Conservation (phyloP, 2,888 invertebrate genomes). For the Gymnoscelis rufifasciata region DNA sequence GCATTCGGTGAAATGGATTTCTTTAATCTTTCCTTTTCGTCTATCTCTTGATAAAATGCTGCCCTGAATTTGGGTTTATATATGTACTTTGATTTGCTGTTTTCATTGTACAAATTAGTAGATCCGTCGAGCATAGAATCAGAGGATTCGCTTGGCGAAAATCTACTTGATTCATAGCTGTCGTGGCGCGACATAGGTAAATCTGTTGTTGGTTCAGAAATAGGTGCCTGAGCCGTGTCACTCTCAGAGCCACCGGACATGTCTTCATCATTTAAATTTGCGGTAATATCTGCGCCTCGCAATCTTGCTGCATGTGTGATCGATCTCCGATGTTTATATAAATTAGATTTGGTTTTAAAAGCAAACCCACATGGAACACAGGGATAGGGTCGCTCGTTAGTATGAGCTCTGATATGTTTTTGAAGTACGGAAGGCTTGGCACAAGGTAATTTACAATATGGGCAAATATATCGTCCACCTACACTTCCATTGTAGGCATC, state of each 20-base stretch:
- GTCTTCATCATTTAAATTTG: conserved; percentile 77
- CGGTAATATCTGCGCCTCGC: conserved; percentile 79
- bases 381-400: conserved; percentile 94
- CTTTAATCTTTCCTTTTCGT: conserved; percentile 67
- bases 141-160: conserved; percentile 53
- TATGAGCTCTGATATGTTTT: conserved; percentile 96
- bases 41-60: conserved; percentile 71
- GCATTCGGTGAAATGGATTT: conserved; percentile 79
- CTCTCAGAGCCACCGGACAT: conserved; percentile 80
- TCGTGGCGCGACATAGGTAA: conserved; percentile 61
- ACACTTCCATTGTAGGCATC: conserved; percentile 64
- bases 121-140: conserved; percentile 58
- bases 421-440: conserved; percentile 95
- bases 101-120: conserved; percentile 46
- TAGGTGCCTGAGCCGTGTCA: conserved; percentile 69
- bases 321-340: conserved; percentile 93
- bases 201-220: conserved; percentile 65
- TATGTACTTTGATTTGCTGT: conserved; percentile 74
- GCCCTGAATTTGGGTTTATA: conserved; percentile 89
- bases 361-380: conserved; percentile 93
- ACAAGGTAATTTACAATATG: conserved; percentile 92
- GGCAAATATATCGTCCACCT: conserved; percentile 88
- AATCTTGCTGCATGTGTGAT: conserved; percentile 84
- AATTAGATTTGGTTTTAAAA: conserved; percentile 95
- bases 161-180: conserved; percentile 57